Conservation (phyloP, 2,888 invertebrate species). For the Dolichomitus sp. region DNA sequence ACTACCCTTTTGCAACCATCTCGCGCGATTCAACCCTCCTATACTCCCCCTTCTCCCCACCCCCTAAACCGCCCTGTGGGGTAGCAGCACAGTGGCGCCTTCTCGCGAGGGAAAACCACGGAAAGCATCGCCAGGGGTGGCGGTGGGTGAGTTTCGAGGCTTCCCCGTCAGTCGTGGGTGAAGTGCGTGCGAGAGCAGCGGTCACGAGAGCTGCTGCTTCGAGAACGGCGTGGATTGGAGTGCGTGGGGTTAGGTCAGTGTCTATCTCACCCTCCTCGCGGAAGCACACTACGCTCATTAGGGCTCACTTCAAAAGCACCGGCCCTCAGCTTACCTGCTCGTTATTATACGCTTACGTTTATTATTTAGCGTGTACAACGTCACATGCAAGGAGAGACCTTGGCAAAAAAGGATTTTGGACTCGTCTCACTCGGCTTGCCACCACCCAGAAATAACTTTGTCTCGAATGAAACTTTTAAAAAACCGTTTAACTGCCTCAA, state of each 20-base stretch:
- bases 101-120: constrained; percentile 70
- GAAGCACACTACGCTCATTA: constrained; percentile 26
- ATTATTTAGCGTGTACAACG: constrained; percentile 22
- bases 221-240: constrained; percentile 74
- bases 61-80: constrained; percentile 54
- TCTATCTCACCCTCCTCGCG: constrained; percentile 42
- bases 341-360: constrained; percentile 39
- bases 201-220: constrained; percentile 77
- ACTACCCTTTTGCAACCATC: constrained; percentile 27
- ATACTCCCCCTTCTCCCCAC: constrained; percentile 27
- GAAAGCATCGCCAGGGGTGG: constrained; percentile 50
- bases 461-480: not conserved
- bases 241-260: constrained; percentile 81
- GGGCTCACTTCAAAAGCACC: constrained; percentile 35
- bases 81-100: constrained; percentile 74
- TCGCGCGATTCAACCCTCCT: constrained; percentile 11
- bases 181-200: constrained; percentile 84
- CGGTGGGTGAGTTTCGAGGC: constrained; percentile 63
- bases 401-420: constrained; percentile 51
- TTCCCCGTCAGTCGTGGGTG: constrained; percentile 80
- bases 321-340: constrained; percentile 14
- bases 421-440: constrained; percentile 48
- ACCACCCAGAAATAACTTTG: constrained; percentile 3
- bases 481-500: too few species aligned
- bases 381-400: not conserved